Evolutionary conservation across 2,888 invertebrate genomes (phyloP), one percentile per base, ranked within the genome.

Genomic region (Adelognathus sp.): DNA sequence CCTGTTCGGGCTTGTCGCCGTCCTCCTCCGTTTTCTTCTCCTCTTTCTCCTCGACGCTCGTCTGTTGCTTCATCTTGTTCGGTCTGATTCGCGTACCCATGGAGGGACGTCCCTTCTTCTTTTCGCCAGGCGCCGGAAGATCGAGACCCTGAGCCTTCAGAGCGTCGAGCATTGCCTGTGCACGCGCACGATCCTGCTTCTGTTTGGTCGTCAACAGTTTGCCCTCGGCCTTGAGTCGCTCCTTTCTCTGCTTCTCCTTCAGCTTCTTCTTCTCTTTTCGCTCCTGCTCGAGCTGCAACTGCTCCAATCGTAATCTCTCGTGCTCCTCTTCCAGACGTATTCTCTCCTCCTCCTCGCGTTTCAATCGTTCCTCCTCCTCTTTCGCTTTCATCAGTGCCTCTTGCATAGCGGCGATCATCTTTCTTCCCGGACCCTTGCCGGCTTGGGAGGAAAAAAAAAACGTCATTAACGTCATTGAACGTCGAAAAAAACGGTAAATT

Each of bases 221-320:
- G 1, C 99, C 99, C 92, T 99, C 99, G n/a, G 97, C 97, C 91
- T 99, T 99, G 84, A 98, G 93, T 88, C 97, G 94, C 87, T 98
- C 98, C 91, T 97, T 98, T 61, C 97, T 94, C 89, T 98, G 98
- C 88, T 97, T 98, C 92, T 98, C 97, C 88, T 97, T 97, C 87
- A 96, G 96, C 90, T 98, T 99, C 90, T 96, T 97, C 88, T 94
- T 95, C 83, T 97, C 97, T 88, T 96, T 98, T 80, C 94, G 85
- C 90, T 99, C 98, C 86, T 97, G 96, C 90, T 98, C 98, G 81
- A 97, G 92, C 75, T 96, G 92, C 52, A 95, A 91, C 82, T 95
- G 95, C 92, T 98, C 97, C 80, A 96, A 92, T 75, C 96, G 94
- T 44, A 95, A 94, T 33, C 90, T 92, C 89, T 96, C 96, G 29